These are phyloP conservation scores for Drosophila ochracea DNA, from an alignment of 2,888 invertebrate species.

Conservation along the genomic window DNA sequence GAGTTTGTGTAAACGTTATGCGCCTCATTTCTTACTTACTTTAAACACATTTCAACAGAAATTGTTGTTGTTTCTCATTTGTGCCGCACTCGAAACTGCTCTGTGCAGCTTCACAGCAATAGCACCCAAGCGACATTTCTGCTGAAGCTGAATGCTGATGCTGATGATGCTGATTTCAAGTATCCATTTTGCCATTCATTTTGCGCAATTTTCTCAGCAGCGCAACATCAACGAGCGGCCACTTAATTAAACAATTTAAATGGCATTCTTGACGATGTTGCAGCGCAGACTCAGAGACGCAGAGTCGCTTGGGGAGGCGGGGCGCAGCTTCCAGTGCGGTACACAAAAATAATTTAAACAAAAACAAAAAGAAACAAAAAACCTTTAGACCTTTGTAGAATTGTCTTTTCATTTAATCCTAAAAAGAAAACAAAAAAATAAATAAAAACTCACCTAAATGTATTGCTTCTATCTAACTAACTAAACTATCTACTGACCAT, in stretches of 20 bases:
- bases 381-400: conserved; percentile 58
- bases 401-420: conserved; percentile 53
- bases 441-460: conserved; percentile 58
- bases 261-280: conserved; percentile 53
- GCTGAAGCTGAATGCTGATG: conserved; percentile 14
- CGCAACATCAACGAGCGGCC: conserved; percentile 48
- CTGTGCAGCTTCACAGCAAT: conserved; percentile 6
- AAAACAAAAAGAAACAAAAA: conserved; percentile 21
- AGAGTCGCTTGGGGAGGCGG: neutral
- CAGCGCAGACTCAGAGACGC: neutral
- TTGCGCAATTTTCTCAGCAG: conserved; percentile 61
- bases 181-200: conserved; percentile 54
- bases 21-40: conserved; percentile 52
- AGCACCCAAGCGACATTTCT: conserved; percentile 22
- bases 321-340: conserved; percentile 61
- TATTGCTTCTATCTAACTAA: conserved; percentile 60
- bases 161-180: conserved; percentile 46
- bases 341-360: conserved; percentile 38
- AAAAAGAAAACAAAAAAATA: conserved; percentile 9
- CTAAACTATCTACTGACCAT: conserved; percentile 31
- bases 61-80: conserved; percentile 75
- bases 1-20: conserved; percentile 51
- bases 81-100: conserved; percentile 64
- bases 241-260: conserved; percentile 76
- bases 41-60: conserved; percentile 73